Evolutionary conservation across 2,113 vertebrate species (phyloP).

Genomic region (Mystacornis crossleyi): DNA sequence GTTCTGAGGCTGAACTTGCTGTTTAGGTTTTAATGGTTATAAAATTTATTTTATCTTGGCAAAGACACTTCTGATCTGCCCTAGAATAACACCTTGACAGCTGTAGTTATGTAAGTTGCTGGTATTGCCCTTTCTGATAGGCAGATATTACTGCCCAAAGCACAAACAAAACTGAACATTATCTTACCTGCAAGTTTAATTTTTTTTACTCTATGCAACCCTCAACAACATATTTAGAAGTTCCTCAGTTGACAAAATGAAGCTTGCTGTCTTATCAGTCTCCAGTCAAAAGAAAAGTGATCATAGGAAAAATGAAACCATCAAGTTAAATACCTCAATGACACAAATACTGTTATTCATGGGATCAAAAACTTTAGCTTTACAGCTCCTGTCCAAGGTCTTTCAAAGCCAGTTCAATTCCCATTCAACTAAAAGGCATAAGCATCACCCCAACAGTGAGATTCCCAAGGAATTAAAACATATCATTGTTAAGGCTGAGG

Average conservation of each 20-base stretch:
- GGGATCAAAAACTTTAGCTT: background rate
- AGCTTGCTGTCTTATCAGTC: background rate
- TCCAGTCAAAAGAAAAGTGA: background rate
- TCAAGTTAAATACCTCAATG: background rate
- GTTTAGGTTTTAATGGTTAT: background rate
- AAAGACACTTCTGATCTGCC: background rate
- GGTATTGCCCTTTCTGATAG: background rate
- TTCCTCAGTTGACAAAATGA: background rate
- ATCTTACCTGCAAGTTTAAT: background rate
- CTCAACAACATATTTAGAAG: background rate
- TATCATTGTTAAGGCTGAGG: fast-evolving
- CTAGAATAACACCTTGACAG: background rate
- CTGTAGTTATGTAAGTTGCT: background rate
- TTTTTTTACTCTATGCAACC: background rate
- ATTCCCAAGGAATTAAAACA: background rate
- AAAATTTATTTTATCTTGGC: background rate
- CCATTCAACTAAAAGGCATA: background rate
- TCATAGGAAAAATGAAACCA: background rate
- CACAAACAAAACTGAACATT: background rate
- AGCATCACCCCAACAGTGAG: background rate
- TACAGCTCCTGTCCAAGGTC: background rate
- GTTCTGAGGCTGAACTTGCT: background rate
- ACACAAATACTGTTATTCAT: background rate
- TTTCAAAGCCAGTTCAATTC: background rate
- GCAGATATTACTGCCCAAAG: background rate